Evolutionary conservation across 2,888 invertebrate species (phyloP).

Genomic region (Catocala sponsa): DNA sequence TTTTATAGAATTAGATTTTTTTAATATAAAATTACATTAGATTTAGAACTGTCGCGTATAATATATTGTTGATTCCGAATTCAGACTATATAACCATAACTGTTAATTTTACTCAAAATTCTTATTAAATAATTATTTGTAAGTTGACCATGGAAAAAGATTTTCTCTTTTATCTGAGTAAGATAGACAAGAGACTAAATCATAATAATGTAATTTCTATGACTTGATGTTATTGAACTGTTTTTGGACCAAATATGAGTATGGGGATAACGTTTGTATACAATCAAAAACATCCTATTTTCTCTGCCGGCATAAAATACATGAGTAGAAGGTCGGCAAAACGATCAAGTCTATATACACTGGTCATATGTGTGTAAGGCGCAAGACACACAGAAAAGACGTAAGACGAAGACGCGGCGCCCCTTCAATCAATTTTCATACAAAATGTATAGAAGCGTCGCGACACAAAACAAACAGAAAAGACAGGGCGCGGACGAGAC

Average conservation of each 20-base stretch:
- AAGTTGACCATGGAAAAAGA: background rate
- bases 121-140: background rate
- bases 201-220: slow-evolving; percentile 2
- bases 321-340: no score
- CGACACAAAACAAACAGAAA: no score
- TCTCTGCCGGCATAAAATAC: no score
- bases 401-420: no score
- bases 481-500: no score
- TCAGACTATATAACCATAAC: background rate
- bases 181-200: slow-evolving; percentile 31
- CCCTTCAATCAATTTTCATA: no score
- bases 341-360: no score
- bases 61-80: slow-evolving; percentile 2
- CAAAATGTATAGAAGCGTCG: no score
- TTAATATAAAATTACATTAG: slow-evolving; percentile 23
- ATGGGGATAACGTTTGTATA: background rate
- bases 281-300: background rate
- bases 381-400: no score
- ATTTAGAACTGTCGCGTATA: slow-evolving; percentile 30
- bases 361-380: no score
- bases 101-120: background rate
- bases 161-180: slow-evolving; percentile 5
- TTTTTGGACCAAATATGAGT: slow-evolving; percentile 1
- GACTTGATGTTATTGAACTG: slow-evolving; percentile 1
- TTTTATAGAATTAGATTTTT: slow-evolving; percentile 44